Percentiles rank a stretch among this genome's conserved stretches.
Conservation (phyloP, 2,113 vertebrate genomes). For the Alouatta palliata region DNA sequence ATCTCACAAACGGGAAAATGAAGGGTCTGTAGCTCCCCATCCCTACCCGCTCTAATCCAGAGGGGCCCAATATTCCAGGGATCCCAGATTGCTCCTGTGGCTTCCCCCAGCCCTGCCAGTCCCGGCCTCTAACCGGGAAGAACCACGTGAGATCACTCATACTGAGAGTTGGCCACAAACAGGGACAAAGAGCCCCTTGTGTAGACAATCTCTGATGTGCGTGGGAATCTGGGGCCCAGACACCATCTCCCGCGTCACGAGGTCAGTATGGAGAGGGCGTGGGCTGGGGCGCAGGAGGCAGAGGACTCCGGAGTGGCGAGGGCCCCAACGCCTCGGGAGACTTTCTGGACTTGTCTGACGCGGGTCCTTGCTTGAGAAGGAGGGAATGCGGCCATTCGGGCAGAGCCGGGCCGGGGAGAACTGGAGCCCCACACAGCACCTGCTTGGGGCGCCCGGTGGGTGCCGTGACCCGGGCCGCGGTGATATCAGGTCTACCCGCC, state of each 20-base stretch:
- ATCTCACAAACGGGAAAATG: neutral
- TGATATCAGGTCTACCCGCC: conserved; percentile 39
- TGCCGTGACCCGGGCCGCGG: neutral
- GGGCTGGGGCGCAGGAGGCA: neutral
- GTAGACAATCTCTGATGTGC: neutral
- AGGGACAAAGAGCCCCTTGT: neutral
- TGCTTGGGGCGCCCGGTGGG: neutral
- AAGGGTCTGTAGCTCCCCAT: neutral
- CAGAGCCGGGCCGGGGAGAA: neutral
- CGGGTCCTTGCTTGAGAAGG: neutral
- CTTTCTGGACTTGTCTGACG: neutral
- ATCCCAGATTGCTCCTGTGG: neutral
- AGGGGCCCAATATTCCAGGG: neutral
- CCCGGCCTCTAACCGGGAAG: neutral
- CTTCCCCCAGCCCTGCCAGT: neutral
- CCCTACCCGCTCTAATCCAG: neutral
- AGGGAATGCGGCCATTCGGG: neutral
- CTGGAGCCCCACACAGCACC: neutral
- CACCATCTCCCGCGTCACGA: neutral
- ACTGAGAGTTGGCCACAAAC: neutral
- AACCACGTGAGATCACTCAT: neutral
- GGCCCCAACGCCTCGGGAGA: neutral
- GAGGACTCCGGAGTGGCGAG: neutral
- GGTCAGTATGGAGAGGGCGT: neutral
- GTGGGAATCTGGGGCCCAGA: neutral